These are phyloP conservation scores for Caenorhabditis drosophilae DNA, from an alignment of 2,888 invertebrate species.

Conservation along the genomic window DNA sequence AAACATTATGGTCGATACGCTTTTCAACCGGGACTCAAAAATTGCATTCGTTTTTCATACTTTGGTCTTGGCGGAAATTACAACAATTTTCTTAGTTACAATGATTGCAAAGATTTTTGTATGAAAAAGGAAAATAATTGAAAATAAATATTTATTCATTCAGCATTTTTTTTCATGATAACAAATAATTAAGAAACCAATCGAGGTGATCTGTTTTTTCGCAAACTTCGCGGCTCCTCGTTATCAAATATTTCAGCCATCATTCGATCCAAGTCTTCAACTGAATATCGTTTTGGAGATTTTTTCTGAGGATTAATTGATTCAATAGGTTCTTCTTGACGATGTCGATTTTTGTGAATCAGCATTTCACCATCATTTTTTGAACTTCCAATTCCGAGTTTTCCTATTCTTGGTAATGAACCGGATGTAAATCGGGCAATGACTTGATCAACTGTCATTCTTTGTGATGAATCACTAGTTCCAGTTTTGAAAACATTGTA, in stretches of 20 bases:
- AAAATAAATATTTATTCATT: constrained; percentile 7
- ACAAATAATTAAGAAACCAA: constrained; percentile 15
- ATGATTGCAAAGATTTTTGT: constrained; percentile 57
- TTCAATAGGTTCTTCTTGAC: no score
- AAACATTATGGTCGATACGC: constrained; percentile 60
- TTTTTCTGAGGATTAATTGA: no score
- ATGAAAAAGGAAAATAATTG: constrained; percentile 3
- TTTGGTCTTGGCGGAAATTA: constrained; percentile 63
- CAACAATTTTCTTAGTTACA: constrained; percentile 59
- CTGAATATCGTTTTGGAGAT: constrained; percentile 21
- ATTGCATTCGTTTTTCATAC: constrained; percentile 61
- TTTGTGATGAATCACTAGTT: constrained; percentile 56
- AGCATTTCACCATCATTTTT: no score
- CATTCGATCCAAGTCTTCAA: constrained; percentile 33
- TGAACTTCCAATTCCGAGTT: constrained; percentile 4
- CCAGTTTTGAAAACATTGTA: constrained; percentile 69
- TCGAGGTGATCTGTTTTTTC: constrained; percentile 29
- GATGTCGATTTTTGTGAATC: no score
- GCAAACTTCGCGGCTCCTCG: neutral
- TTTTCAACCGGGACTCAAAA: constrained; percentile 49
- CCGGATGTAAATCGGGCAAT: constrained; percentile 42
- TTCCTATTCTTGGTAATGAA: constrained; percentile 27
- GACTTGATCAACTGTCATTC: constrained; percentile 64
- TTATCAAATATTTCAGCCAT: constrained; percentile 13
- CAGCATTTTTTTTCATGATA: constrained; percentile 20